Percentiles rank a stretch among this genome's conserved stretches.
Conservation (phyloP, 1,140 invertebrate genomes). For the Penaeus vannamei region DNA sequence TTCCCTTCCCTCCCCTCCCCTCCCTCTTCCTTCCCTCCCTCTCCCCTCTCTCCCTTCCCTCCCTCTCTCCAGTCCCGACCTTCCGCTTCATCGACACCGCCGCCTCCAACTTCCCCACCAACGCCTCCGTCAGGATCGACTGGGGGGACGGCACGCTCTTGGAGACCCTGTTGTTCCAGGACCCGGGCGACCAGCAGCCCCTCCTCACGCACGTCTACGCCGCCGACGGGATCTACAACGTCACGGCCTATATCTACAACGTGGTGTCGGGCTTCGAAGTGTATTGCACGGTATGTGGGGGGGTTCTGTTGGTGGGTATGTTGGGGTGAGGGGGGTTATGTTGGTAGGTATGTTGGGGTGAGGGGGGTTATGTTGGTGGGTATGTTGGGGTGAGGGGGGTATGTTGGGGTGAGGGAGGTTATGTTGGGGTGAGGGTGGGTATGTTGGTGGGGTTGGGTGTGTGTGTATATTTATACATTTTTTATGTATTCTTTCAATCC, state of each 20-base stretch:
- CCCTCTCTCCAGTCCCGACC: slow-evolving; percentile 8
- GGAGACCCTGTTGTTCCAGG: slow-evolving; percentile 35
- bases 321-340: neutral
- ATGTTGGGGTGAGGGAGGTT: neutral
- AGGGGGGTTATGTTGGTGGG: neutral
- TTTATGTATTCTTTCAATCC: too few species aligned
- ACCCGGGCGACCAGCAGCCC: slow-evolving; percentile 40
- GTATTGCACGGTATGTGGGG: slow-evolving; percentile 44
- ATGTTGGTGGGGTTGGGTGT: too few species aligned
- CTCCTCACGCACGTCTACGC: slow-evolving; percentile 67
- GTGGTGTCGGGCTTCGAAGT: slow-evolving; percentile 65
- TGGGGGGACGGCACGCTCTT: slow-evolving; percentile 67
- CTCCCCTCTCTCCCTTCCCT: too few species aligned
- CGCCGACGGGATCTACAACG: slow-evolving; percentile 67
- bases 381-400: neutral
- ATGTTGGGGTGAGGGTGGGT: neutral
- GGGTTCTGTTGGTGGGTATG: neutral
- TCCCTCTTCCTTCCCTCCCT: too few species aligned
- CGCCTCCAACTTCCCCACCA: slow-evolving; percentile 63
- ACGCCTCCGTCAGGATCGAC: slow-evolving; percentile 68
- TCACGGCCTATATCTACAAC: slow-evolving; percentile 69
- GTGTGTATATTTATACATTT: too few species aligned
- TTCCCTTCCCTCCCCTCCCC: neutral
- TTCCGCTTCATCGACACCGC: slow-evolving; percentile 45
- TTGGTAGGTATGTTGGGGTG: neutral